These are phyloP conservation scores for Semotilus atromaculatus DNA, from an alignment of 2,797 vertebrate genomes.

Conservation along the genomic window DNA sequence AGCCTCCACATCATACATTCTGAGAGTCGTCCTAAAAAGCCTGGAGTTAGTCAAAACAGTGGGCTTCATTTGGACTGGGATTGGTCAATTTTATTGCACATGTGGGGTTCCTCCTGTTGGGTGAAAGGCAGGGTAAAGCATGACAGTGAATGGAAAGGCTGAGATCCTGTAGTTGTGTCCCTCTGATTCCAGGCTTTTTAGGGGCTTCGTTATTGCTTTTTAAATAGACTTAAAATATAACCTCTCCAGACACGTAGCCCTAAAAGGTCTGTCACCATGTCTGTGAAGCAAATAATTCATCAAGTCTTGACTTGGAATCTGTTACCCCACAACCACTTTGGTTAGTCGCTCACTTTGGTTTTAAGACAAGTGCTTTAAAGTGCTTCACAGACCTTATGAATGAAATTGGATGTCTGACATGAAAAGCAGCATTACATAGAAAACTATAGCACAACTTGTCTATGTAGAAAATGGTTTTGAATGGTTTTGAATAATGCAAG, in stretches of 20 bases:
- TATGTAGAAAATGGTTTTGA: slow-evolving; percentile 66
- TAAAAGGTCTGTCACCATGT: slow-evolving; percentile 75
- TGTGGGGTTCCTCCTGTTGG: slow-evolving; percentile 80
- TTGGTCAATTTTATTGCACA: slow-evolving; percentile 73
- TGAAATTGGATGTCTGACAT: slow-evolving; percentile 74
- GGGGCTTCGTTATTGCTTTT: slow-evolving; percentile 68
- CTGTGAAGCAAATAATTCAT: slow-evolving; percentile 78
- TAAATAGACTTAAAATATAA: slow-evolving; percentile 54
- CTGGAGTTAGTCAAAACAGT: slow-evolving; percentile 77
- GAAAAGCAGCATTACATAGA: slow-evolving; percentile 73
- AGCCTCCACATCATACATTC: slow-evolving; percentile 77
- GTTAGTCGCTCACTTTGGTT: background rate
- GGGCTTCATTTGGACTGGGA: slow-evolving; percentile 72
- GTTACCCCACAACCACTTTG: slow-evolving; percentile 14
- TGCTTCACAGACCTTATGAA: slow-evolving; percentile 78
- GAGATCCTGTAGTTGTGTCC: slow-evolving; percentile 71
- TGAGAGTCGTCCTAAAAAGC: slow-evolving; percentile 76
- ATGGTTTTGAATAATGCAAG: slow-evolving; percentile 56
- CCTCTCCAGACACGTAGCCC: slow-evolving; percentile 67
- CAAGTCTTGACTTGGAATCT: slow-evolving; percentile 48
- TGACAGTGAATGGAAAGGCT: slow-evolving; percentile 76
- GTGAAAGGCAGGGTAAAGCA: slow-evolving; percentile 80
- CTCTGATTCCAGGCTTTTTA: slow-evolving; percentile 76
- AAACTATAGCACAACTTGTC: slow-evolving; percentile 64
- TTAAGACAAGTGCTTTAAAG: slow-evolving; percentile 64